Evolutionary conservation across 2,113 vertebrate genomes (phyloP), one percentile per base, ranked within the genome.

Genomic region (Mirza zaza): DNA sequence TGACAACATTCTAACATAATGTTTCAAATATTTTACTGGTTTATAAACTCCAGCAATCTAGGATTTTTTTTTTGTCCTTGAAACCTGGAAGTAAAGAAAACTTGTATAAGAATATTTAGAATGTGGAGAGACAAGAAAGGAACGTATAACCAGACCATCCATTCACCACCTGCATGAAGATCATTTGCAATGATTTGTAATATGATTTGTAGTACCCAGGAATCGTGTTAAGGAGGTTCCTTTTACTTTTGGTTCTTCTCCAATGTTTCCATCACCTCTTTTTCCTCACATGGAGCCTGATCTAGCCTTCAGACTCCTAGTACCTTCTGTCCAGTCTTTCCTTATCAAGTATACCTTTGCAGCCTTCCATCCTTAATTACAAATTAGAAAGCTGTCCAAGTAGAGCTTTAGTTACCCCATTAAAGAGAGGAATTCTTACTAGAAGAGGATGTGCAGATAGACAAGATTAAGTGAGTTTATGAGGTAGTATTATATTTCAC

Each of bases 381-480:
- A 70, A 76, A 5, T 61, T 77, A 65, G 27, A 65, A 95, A 95
- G 13, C 27, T 87, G 6, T 50, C 14, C 11, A 73, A 85, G 6
- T 39, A 87, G 12, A 81, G 12, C 11, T 81, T 83, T 77, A 70
- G 34, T 95, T 97, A 79, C 36, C 10, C 18, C n/a, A 79, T 27
- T 84, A 57, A 55, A 95, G 48, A 79, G 8, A 89, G 27, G 18
- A 52, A 48, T 57, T 94, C 59, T 77, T 84, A 82, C 45, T 42
- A 85, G 14, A 82, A 96, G 18, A 85, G 18, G 17, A 52, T 75
- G 8, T 88, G 13, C 21, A 70, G 27, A 65, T 84, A 27, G 34
- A 65, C 8, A 93, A 82, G 23, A 68, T 93, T 94, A 88, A 92
- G 45, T 83, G 79, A 25, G 15, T 57, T 90, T 86, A 67, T 95